These are phyloP conservation scores for Drosophila cracens DNA, from an alignment of 2,888 invertebrate genomes.

Conservation along the genomic window DNA sequence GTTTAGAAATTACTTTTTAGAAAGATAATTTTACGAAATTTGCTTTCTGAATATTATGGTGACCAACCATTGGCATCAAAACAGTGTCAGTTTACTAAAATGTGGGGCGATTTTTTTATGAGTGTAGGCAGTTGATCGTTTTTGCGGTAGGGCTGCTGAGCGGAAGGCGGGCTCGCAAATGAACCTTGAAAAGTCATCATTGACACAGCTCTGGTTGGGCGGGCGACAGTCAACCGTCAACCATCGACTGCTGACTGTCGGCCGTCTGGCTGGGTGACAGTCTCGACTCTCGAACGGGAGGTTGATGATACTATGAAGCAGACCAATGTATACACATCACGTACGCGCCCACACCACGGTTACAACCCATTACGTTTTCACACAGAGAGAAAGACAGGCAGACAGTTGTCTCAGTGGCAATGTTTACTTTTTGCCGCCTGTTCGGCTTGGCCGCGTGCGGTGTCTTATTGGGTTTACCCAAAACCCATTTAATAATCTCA, in stretches of 20 bases:
- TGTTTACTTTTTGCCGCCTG: conserved; percentile 74
- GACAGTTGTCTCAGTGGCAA: conserved; percentile 73
- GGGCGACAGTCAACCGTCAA: conserved; percentile 38
- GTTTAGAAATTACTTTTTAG: not conserved
- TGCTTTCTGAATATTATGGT: not conserved
- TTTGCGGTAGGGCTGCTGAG: conserved; percentile 1
- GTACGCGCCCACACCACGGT: conserved; percentile 58
- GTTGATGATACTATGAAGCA: conserved; percentile 28
- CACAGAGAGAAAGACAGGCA: conserved; percentile 36
- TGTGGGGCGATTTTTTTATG: not conserved
- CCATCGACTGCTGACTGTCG: conserved; percentile 36
- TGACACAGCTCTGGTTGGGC: conserved; percentile 48
- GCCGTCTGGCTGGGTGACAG: conserved; percentile 20
- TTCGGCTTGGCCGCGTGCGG: conserved; percentile 44
- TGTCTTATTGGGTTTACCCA: conserved; percentile 79
- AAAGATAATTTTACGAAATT: not conserved
- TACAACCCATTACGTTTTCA: conserved; percentile 69
- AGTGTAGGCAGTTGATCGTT: conserved; percentile 1
- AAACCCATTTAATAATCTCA: conserved; percentile 81
- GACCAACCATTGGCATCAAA: not conserved
- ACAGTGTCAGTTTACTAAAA: not conserved
- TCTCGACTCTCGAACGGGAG: conserved; percentile 28
- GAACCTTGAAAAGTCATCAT: conserved; percentile 79
- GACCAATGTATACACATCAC: conserved; percentile 75
- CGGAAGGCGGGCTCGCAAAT: conserved; percentile 55